These are phyloP conservation scores for Pipra filicauda DNA, from an alignment of 2,113 vertebrate species.

Conservation along the genomic window DNA sequence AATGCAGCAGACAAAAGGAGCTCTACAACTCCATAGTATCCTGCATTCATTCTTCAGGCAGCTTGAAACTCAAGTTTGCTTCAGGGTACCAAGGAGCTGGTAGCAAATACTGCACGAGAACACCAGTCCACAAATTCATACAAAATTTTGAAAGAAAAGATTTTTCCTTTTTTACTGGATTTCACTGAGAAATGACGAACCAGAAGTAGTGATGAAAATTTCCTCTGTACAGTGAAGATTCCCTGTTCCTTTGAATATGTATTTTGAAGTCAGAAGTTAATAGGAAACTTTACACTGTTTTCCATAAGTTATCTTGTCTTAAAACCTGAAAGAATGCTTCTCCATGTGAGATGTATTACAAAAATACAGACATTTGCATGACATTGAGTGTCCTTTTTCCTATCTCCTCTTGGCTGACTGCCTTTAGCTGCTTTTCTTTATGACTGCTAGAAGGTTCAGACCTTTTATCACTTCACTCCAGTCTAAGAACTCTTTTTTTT, in stretches of 20 bases:
- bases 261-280: background rate
- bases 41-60: background rate
- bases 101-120: background rate
- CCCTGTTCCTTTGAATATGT: background rate
- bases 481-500: background rate
- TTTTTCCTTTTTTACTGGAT: background rate
- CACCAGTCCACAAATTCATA: background rate
- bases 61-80: background rate
- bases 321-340: background rate
- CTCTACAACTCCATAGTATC: background rate
- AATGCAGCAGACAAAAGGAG: background rate
- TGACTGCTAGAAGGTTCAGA: background rate
- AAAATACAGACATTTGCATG: background rate
- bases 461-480: background rate
- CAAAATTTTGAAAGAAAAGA: background rate
- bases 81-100: background rate
- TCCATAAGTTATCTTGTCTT: background rate
- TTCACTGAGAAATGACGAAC: background rate
- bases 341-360: background rate
- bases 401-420: background rate
- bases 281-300: background rate
- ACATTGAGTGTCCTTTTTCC: background rate
- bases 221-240: background rate
- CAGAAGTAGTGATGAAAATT: background rate
- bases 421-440: constrained; percentile 11